phyloP scores from a whole-genome alignment of 2,113 vertebrate species.

The Gambusia affinis region DNA sequence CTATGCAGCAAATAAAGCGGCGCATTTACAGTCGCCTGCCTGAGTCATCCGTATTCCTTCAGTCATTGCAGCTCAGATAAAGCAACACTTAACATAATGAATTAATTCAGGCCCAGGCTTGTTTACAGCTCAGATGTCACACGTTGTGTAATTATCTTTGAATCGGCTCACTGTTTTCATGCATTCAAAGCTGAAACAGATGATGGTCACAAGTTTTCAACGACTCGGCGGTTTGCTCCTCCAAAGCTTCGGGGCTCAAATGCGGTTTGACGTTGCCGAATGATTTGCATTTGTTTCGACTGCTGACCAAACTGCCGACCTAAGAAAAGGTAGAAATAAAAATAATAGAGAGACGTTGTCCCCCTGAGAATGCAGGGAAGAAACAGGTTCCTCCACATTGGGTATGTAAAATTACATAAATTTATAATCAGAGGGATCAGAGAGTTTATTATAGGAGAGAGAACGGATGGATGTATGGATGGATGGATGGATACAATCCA shows the following conservation, averaged over 20 bases:
- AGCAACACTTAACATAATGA: constrained; percentile 18
- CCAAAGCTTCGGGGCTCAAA: constrained; percentile 32
- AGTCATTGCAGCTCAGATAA: constrained; percentile 7
- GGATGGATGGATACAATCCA: too few species aligned
- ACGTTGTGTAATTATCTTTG: constrained; percentile 42
- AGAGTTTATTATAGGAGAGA: too few species aligned
- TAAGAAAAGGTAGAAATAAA: background rate
- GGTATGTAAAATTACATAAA: too few species aligned
- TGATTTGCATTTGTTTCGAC: constrained; percentile 47
- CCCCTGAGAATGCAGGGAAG: constrained; percentile 4
- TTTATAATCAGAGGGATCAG: too few species aligned
- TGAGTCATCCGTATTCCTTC: constrained; percentile 14
- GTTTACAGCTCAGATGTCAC: constrained; percentile 8
- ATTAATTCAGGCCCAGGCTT: background rate
- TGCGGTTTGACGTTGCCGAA: constrained; percentile 29
- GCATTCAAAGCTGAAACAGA: constrained; percentile 51
- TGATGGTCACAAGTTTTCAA: constrained; percentile 64
- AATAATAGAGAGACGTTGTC: background rate
- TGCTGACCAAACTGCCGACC: constrained; percentile 51
- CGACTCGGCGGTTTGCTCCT: constrained; percentile 18
- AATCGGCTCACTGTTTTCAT: constrained; percentile 47
- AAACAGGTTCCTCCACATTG: background rate
- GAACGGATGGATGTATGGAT: too few species aligned
- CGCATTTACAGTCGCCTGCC: constrained; percentile 23
- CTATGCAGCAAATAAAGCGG: constrained; percentile 23